These are phyloP conservation scores for Lasiommata megera DNA, from an alignment of 2,888 invertebrate genomes.

Conservation along the genomic window DNA sequence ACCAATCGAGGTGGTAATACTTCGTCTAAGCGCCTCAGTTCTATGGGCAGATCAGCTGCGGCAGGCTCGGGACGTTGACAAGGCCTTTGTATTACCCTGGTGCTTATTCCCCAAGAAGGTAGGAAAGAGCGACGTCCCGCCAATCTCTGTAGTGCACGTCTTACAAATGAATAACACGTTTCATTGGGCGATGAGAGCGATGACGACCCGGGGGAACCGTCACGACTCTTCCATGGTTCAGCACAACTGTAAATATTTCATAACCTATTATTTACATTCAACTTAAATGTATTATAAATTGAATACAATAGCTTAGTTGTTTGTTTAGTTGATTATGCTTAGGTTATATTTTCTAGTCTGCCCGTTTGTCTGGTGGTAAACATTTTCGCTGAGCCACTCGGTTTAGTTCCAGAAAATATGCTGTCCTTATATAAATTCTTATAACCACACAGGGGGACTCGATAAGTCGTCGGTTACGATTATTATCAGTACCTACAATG, in stretches of 20 bases:
- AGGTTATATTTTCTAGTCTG: no score
- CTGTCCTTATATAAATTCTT: no score
- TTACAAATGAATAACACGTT: constrained; percentile 96
- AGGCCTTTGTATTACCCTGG: constrained; percentile 56
- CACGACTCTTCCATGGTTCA: constrained; percentile 74
- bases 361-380: no score
- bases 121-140: constrained; percentile 89
- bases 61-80: constrained; percentile 89
- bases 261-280: not conserved
- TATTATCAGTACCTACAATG: no score
- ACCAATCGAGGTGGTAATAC: constrained; percentile 73
- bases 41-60: constrained; percentile 91
- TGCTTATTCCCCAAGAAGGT: constrained; percentile 86
- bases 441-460: no score
- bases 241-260: constrained; percentile 48
- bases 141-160: constrained; percentile 92
- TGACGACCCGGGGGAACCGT: constrained; percentile 89
- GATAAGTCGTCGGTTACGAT: no score
- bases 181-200: constrained; percentile 95
- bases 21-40: constrained; percentile 88
- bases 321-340: no score
- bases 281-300: no score
- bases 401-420: no score
- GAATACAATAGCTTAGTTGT: no score
- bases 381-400: no score